Evolutionary conservation across 2,888 invertebrate species (phyloP).

Genomic region (Pyrochroa serraticornis): DNA sequence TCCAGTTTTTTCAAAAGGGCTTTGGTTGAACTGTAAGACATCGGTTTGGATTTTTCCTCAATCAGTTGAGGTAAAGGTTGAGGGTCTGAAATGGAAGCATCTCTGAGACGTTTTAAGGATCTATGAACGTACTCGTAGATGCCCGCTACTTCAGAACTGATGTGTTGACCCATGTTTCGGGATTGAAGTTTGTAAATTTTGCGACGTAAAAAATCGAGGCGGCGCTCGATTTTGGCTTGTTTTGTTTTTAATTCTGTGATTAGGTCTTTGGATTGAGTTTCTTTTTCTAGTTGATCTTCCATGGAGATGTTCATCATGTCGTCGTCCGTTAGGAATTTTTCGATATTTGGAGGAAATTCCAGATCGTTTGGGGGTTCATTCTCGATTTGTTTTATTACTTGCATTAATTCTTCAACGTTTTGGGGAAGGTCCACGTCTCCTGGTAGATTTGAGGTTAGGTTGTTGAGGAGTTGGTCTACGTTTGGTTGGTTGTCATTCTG

Average conservation of each 20-base stretch:
- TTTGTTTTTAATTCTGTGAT: conserved; percentile 60
- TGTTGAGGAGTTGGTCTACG: conserved; percentile 71
- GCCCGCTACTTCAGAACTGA: conserved; percentile 78
- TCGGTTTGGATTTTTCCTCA: conserved; percentile 55
- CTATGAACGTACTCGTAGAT: conserved; percentile 77
- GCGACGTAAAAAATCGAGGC: conserved; percentile 74
- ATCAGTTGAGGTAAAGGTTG: conserved; percentile 14
- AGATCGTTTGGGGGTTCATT: conserved; percentile 46
- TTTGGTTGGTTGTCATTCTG: conserved; percentile 56
- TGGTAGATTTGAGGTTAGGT: conserved; percentile 55
- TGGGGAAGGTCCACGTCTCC: conserved; percentile 62
- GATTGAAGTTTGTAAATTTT: conserved; percentile 79
- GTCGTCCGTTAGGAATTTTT: conserved; percentile 58
- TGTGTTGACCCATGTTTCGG: conserved; percentile 75
- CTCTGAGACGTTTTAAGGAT: conserved; percentile 48
- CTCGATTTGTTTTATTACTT: conserved; percentile 79
- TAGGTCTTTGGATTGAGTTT: conserved; percentile 60
- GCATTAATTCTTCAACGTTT: conserved; percentile 71
- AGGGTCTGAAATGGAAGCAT: conserved; percentile 16
- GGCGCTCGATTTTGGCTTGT: conserved; percentile 70
- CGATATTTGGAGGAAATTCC: conserved; percentile 43
- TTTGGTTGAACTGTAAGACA: conserved; percentile 63
- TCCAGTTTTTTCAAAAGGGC: conserved; percentile 64
- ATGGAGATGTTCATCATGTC: conserved; percentile 63
- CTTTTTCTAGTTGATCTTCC: conserved; percentile 56